Conservation (phyloP, 2,113 vertebrate genomes). For the Nothocercus julius region DNA sequence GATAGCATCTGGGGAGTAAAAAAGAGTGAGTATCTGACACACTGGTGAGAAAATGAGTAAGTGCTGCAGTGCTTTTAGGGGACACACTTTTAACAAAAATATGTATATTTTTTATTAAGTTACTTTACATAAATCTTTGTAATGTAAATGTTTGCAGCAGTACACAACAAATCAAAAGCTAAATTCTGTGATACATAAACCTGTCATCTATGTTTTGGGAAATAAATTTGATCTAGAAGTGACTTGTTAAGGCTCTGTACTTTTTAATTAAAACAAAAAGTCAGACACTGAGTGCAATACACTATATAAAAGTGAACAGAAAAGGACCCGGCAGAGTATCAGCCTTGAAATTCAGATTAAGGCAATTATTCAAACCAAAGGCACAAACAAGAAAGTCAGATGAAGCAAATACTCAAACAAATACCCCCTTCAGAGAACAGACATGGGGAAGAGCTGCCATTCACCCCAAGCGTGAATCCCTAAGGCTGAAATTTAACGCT, state of each 20-base stretch:
- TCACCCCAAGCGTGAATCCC: neutral
- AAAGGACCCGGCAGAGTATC: constrained; percentile 1
- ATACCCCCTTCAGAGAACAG: neutral
- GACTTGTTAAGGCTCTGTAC: neutral
- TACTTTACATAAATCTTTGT: neutral
- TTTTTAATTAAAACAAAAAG: constrained; percentile 50
- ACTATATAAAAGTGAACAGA: neutral
- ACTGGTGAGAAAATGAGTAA: neutral
- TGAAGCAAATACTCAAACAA: constrained; percentile 15
- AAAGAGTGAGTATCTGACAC: neutral
- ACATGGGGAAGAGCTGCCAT: neutral
- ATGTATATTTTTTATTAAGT: neutral
- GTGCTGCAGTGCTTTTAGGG: neutral
- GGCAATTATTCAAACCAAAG: constrained; percentile 54
- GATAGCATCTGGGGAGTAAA: neutral
- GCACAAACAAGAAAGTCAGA: constrained; percentile 18
- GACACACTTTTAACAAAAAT: neutral
- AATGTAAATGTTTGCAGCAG: neutral
- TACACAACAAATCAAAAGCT: neutral
- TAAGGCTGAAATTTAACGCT: constrained; percentile 23
- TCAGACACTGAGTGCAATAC: neutral
- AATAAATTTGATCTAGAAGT: neutral
- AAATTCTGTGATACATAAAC: neutral
- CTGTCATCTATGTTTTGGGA: neutral
- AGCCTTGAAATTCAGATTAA: constrained; percentile 67